These are phyloP conservation scores for Phyllotis vaccarum DNA, from an alignment of 2,797 vertebrate species.

Conservation along the genomic window DNA sequence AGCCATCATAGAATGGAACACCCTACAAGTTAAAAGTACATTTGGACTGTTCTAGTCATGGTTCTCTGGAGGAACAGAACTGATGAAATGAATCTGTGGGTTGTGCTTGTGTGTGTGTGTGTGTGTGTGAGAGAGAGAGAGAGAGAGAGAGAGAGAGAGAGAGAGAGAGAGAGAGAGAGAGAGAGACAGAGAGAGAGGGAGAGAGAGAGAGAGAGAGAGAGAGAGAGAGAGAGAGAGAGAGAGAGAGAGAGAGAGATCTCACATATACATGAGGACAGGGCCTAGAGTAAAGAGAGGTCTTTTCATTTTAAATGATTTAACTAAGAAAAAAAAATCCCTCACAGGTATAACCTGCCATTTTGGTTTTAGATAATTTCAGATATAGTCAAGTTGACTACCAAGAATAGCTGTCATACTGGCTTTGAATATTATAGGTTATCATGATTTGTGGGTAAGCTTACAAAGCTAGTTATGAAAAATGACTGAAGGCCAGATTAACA, in stretches of 20 bases:
- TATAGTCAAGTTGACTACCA: background rate
- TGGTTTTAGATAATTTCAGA: background rate
- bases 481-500: background rate
- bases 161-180: too few relatives aligned
- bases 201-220: too few relatives aligned
- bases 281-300: background rate
- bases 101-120: background rate
- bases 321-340: background rate
- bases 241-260: too few relatives aligned
- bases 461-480: constrained; percentile 36
- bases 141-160: too few relatives aligned
- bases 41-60: background rate
- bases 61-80: background rate
- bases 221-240: too few relatives aligned
- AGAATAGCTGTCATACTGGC: background rate
- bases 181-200: too few relatives aligned
- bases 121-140: too few relatives aligned
- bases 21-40: background rate
- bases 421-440: background rate
- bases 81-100: background rate
- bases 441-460: constrained; percentile 32
- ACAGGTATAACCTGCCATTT: background rate
- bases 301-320: background rate
- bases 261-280: too few relatives aligned
- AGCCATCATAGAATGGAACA: background rate